Evolutionary conservation across 2,888 invertebrate genomes (phyloP).

Genomic region (Heterodera filipjevi): DNA sequence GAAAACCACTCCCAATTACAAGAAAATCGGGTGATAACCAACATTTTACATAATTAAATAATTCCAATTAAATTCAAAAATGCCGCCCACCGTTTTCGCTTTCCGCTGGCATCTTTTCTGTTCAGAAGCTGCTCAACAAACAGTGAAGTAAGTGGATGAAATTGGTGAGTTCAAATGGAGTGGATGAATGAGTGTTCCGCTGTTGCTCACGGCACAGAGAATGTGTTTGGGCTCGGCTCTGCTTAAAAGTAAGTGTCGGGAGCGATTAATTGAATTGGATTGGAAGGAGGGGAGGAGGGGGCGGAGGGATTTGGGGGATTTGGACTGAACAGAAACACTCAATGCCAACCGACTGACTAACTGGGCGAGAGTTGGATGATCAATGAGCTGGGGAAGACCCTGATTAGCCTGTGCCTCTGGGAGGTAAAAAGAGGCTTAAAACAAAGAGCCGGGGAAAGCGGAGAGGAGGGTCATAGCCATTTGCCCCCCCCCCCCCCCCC

Average conservation of each 20-base stretch:
- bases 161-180: neutral
- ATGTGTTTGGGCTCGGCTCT: constrained; percentile 2
- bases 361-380: neutral
- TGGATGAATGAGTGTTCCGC: too few species aligned
- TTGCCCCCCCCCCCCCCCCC: neutral
- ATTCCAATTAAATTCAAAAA: neutral
- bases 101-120: constrained; percentile 12
- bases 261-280: neutral
- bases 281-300: neutral
- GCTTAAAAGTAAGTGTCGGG: constrained; percentile 1
- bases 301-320: neutral
- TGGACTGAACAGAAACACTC: neutral
- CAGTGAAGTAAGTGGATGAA: neutral
- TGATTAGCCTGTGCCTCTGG: neutral
- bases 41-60: too few species aligned
- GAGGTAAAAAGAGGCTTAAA: neutral
- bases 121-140: neutral
- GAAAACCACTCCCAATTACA: too few species aligned
- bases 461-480: neutral
- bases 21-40: too few species aligned
- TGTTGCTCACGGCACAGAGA: neutral
- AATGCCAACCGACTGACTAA: neutral
- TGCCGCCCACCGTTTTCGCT: neutral
- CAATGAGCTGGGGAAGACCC: neutral
- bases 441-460: neutral